phyloP scores from a whole-genome alignment of 2,797 vertebrate genomes.

The Aplochiton taeniatus region DNA sequence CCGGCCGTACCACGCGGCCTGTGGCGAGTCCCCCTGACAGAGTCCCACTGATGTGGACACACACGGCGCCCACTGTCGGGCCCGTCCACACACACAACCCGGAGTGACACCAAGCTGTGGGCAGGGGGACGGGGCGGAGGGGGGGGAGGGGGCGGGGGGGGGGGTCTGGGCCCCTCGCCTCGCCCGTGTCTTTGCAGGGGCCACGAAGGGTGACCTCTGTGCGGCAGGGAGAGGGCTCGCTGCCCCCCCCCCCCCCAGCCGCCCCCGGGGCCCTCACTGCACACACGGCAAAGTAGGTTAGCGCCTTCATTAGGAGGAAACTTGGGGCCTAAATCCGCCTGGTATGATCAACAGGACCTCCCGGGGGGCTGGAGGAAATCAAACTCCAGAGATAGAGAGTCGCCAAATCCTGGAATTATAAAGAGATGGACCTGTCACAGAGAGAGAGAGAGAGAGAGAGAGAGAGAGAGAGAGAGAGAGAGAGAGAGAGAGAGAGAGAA shows the following conservation, averaged over 20 bases:
- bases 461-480: background rate
- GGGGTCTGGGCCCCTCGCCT: too few species aligned
- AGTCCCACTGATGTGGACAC: background rate
- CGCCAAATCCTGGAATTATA: slow-evolving; percentile 25
- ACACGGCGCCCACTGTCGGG: background rate
- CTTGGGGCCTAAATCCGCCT: slow-evolving; percentile 36
- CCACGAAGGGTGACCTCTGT: too few species aligned
- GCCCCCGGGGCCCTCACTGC: slow-evolving; percentile 11
- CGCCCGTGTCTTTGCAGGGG: too few species aligned
- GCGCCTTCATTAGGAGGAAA: slow-evolving; percentile 34
- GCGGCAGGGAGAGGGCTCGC: too few species aligned
- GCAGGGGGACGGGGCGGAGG: too few species aligned
- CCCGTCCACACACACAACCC: too few species aligned
- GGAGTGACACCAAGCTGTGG: too few species aligned
- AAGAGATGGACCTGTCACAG: slow-evolving; percentile 19
- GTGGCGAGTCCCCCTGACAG: background rate
- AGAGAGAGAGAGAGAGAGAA: background rate
- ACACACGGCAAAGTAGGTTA: slow-evolving; percentile 34
- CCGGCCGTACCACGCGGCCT: background rate
- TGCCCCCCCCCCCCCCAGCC: too few species aligned
- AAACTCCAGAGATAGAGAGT: slow-evolving; percentile 21
- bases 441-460: background rate
- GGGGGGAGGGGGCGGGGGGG: too few species aligned
- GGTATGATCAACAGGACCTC: slow-evolving; percentile 30
- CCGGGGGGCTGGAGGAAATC: slow-evolving; percentile 20